Percentiles rank a stretch among this genome's conserved stretches.
Conservation (phyloP, 2,888 invertebrate genomes). For the Carpatolechia fugitivella region DNA sequence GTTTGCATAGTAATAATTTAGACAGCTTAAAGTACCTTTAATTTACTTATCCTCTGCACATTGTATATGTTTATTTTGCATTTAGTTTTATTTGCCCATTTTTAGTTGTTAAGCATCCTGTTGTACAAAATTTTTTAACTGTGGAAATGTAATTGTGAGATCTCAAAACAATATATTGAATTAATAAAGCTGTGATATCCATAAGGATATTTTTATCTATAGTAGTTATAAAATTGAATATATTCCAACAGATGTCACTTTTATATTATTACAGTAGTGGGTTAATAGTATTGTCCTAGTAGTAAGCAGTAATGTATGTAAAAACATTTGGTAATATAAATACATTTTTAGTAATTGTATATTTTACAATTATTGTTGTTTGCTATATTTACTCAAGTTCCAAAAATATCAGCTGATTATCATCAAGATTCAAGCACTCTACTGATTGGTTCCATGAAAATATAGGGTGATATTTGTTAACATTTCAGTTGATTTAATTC, state of each 20-base stretch:
- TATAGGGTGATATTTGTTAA: too few species aligned
- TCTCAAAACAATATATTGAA: conserved; percentile 46
- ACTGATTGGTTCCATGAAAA: too few species aligned
- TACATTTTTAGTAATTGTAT: conserved; percentile 26
- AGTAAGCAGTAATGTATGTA: conserved; percentile 29
- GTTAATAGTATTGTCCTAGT: conserved; percentile 24
- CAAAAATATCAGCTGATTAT: too few species aligned
- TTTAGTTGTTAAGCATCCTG: conserved; percentile 23
- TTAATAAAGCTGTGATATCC: conserved; percentile 53
- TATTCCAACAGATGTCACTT: conserved; percentile 59
- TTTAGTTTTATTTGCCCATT: conserved; percentile 41
- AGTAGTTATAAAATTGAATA: conserved; percentile 33
- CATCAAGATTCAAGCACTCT: too few species aligned
- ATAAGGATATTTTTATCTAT: conserved; percentile 52
- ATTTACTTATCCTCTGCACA: not conserved
- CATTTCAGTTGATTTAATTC: too few species aligned
- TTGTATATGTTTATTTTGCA: conserved; percentile 20
- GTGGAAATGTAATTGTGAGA: conserved; percentile 64
- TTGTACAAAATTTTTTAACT: conserved; percentile 35
- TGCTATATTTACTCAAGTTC: conserved; percentile 27
- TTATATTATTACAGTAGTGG: conserved; percentile 59
- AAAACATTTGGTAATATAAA: not conserved
- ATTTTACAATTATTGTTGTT: conserved; percentile 40
- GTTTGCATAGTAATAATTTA: too few species aligned
- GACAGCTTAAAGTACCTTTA: not conserved